Conservation (phyloP, 2,797 vertebrate genomes). For the Orestias chungarensis region DNA sequence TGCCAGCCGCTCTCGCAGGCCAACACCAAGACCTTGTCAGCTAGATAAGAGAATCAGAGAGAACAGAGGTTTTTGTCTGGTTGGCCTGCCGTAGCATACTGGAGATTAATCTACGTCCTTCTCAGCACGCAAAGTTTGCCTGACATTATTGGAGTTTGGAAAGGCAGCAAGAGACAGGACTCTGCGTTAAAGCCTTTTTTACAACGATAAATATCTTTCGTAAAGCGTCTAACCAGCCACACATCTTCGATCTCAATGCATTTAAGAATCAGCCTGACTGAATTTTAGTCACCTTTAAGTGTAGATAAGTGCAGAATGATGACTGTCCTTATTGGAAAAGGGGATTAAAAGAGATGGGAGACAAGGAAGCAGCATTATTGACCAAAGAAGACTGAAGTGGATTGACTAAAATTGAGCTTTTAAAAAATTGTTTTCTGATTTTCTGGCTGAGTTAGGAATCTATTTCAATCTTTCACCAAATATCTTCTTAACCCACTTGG, state of each 20-base stretch:
- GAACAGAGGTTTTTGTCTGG: constrained; percentile 39
- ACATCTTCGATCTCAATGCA: constrained; percentile 1
- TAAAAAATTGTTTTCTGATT: not conserved
- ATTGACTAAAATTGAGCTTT: not conserved
- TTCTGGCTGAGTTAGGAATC: not conserved
- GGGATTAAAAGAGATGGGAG: constrained; percentile 8
- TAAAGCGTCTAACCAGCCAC: not conserved
- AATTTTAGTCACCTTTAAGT: constrained; percentile 16
- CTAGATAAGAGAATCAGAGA: constrained; percentile 60
- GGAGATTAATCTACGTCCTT: constrained; percentile 19
- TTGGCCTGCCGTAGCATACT: constrained; percentile 40
- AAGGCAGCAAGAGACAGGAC: constrained; percentile 4
- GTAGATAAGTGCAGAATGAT: constrained; percentile 5
- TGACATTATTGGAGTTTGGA: constrained; percentile 13
- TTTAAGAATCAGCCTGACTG: constrained; percentile 16
- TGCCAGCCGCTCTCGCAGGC: constrained; percentile 42
- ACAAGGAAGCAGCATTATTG: not conserved
- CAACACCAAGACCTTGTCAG: constrained; percentile 53
- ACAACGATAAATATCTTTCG: not conserved
- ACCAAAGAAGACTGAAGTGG: not conserved
- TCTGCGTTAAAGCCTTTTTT: constrained; percentile 15
- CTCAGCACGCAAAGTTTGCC: constrained; percentile 11
- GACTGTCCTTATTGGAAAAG: constrained; percentile 12
- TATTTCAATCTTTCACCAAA: not conserved
- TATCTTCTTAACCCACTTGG: not conserved